Evolutionary conservation across 2,113 vertebrate species (phyloP), one percentile per base, ranked within the genome.

Genomic region (Melanerpes formicivorus): DNA sequence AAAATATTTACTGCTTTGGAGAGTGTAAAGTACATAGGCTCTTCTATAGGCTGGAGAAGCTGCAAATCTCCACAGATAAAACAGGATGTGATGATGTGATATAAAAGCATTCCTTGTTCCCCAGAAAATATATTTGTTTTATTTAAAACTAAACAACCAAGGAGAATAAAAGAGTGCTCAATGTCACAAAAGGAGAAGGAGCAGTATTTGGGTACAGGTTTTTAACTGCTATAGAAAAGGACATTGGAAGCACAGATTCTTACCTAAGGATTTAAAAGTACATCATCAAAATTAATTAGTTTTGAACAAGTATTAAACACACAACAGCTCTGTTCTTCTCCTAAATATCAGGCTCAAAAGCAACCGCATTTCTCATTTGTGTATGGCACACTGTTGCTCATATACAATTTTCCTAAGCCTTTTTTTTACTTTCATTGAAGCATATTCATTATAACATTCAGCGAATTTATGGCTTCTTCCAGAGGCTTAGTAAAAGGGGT

Each of bases 91-190:
- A 96, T 86, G 85, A 90, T 89, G 80, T 55, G 95, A 95, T 90
- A 91, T 48, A 84, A 97, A 96, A 97, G 88, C 95, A 80, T 81
- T 84, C 96, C 97, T 95, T 94, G 93, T 85, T 81, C 92, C 91
- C 90, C 89, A 77, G 75, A 86, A 94, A 96, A 95, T 96, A 94
- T 81, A 93, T 93, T 94, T 92, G 90, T 97, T 97, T 96, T 95
- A 94, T 91, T 96, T 95, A 95, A 97, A 52, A 56, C 83, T 84
- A 75, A 63, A 82, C 91, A 90, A 89, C 88, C 84, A 87, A 80
- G 81, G 82, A 73, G 48, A 81, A 73, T 87, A 93, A 93, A 93
- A 69, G 65, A 59, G 81, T 13, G 5, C 22, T 82, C 11, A 0
- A 50, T 88, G 67, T 74, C 90, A 93, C 87, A 94, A 90, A 93